These are phyloP conservation scores for Corythornis cristatus DNA, from an alignment of 2,113 vertebrate species.

Conservation along the genomic window DNA sequence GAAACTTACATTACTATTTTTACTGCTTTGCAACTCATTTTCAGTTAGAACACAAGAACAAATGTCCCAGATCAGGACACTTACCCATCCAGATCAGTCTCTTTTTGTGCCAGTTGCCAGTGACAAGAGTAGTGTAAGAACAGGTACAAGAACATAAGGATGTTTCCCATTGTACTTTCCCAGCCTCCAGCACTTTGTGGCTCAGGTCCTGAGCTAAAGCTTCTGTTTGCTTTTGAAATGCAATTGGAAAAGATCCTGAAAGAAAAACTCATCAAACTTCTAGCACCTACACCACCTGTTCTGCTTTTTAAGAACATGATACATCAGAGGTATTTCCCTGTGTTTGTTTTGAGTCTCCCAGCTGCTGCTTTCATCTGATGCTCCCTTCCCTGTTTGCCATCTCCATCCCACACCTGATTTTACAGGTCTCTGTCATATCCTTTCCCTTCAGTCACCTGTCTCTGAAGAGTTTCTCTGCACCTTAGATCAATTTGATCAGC, in stretches of 20 bases:
- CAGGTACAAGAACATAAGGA: not conserved
- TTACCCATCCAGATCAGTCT: not conserved
- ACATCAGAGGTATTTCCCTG: not conserved
- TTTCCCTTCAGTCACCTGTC: not conserved
- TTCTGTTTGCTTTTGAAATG: not conserved
- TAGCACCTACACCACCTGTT: not conserved
- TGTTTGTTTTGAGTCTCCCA: not conserved
- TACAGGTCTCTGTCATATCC: not conserved
- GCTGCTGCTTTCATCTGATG: not conserved
- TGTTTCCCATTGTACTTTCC: not conserved
- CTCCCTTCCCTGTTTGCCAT: not conserved
- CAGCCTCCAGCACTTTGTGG: not conserved
- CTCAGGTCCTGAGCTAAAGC: not conserved
- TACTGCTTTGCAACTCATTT: not conserved
- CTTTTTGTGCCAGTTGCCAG: not conserved
- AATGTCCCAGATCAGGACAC: not conserved
- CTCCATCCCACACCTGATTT: not conserved
- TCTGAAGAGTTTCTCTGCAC: not conserved
- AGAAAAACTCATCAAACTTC: not conserved
- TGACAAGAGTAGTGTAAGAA: not conserved
- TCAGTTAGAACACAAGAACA: not conserved
- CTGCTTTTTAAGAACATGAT: not conserved
- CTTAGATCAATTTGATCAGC: not conserved
- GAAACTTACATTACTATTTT: not conserved
- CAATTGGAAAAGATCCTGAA: too few species aligned